Base-by-base conservation (phyloP, 2,797 vertebrate genomes). In the Oreochromis grahami region DNA sequence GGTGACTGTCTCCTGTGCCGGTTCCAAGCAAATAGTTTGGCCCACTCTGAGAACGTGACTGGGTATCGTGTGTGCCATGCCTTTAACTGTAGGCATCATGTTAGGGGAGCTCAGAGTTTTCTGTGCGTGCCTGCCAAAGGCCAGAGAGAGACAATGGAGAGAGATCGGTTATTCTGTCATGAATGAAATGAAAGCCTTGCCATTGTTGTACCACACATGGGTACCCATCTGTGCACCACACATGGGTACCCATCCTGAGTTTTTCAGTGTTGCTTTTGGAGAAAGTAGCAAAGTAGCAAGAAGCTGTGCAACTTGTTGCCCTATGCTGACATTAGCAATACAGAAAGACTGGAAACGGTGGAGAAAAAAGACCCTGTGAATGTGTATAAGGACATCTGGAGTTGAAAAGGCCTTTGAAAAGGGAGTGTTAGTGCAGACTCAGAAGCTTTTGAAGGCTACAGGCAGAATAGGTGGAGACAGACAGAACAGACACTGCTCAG, bases 61-160 rank as follows among this genome's bases (percentile, higher is more conserved):
- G 82, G 97, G 96, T 70, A 98, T 94, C 79, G 96, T 92, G 78
- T 96, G 96, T 0, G 97, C 97, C 97, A 97, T 97, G 87, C 85
- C 86, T 87, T 77, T 60, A 55, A 87, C 83, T 83, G 89, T 78
- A 88, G 90, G 91, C 94, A 93, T 96, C 93, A 94, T 88, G 80
- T 68, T 91, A 87, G 53, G 63, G 53, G 83, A 86, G 79, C 76
- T 86, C 32, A 8, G 70, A 3, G 72, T 87, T 84, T 86, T 88
- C 81, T 87, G 85, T 76, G 29, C 21, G 85, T 72, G 41, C 32
- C 41, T 9, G 80, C 4, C 34, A 80, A 43, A 85, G 52, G 86
- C 48, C 77, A 6, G 65, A 21, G 43, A 32, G n/a, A 82, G 2
- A 90, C 87, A 93, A 87, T 60, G 21, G 43, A 88, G 50, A 82